Base-by-base conservation (phyloP, 2,113 vertebrate genomes). In the Oryzias melastigma region DNA sequence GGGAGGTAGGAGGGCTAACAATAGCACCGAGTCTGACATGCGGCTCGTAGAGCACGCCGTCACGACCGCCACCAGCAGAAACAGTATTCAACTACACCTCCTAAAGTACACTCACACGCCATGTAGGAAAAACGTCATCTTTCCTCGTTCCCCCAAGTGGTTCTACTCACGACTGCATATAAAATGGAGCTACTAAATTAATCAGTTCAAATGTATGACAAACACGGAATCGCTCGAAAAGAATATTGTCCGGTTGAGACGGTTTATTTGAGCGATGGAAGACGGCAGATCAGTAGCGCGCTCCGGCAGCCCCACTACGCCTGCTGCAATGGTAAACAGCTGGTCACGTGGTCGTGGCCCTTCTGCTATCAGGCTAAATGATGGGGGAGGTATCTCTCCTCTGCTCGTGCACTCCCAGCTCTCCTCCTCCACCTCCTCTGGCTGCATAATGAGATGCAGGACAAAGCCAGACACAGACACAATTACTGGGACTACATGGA, bases 361-460 rank as follows among this genome's bases (percentile, higher is more conserved):
- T 80, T 73, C 62, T 73, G 75, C 60, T 22, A 48, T 68, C 66
- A 69, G 75, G 71, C 75, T 85, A 83, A 86, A 83, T 75, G 85
- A 81, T 86, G 84, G 88, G 85, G 86, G 86, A 80, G 85, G 86
- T 77, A 77, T 80, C 64, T 75, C 69, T 81, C 75, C 76, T 78
- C 71, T 72, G 71, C 56, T 35, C 76, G 63, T 76, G 61, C 43
- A 76, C 77, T 85, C 74, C 71, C 71, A 65, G 73, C 55, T 49
- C 58, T 51, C 47, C 81, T 71, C 81, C 71, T 78, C 68, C 71
- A 67, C 60, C 73, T 72, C 71, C 72, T 52, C 78, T 58, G 62
- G 70, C 81, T 81, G 77, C 72, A 70, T 87, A 86, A 88, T 83
- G 82, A 87, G 75, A 40, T 72, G 71, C 82, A 90, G 85, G 84